Evolutionary conservation across 1,140 invertebrate species (phyloP), one percentile per base, ranked within the genome.

Genomic region (Octopus sinensis): DNA sequence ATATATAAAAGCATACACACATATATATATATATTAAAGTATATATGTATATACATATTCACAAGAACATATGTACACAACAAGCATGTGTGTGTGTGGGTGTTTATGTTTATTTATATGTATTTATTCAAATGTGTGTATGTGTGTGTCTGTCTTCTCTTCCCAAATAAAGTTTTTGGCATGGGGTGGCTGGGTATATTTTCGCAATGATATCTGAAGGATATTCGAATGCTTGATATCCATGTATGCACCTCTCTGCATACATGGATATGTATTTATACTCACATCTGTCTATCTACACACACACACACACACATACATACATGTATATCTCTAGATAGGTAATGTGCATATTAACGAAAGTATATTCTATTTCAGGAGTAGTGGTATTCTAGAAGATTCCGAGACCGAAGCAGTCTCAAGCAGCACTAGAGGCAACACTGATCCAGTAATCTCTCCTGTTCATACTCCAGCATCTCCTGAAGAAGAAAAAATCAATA

Each of bases 351-450:
- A 43, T 43, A 43, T 43, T 43, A 43, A 43, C 30, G 30, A 43
- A 43, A 43, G 30, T 43, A 0, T 43, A 43, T 43, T 43, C 30
- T 43, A 43, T 43, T 43, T 43, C 83, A 92, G 92, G 89, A 93
- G 93, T 89, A 92, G 93, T 90, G 92, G 92, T 83, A 92, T 92
- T 84, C 90, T 91, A 80, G 92, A 93, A 73, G 93, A 93, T 83
- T 92, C 92, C 79, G 92, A 93, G 83, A 87, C 89, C 54, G 92
- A 93, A 62, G 86, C 84, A 6, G 6, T 85, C 23, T 84, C 85
- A 6, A 79, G 84, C 17, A 83, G 84, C 6, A 52, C 77, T 13
- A 84, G 82, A 68, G 81, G 76, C 54, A 73, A 56, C 17, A 82
- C 83, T 2, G 84, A 82, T 23, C 83, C 83, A 5, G 75, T 78